phyloP scores from a whole-genome alignment of 1,140 invertebrate genomes.

The Drosophila melanica region DNA sequence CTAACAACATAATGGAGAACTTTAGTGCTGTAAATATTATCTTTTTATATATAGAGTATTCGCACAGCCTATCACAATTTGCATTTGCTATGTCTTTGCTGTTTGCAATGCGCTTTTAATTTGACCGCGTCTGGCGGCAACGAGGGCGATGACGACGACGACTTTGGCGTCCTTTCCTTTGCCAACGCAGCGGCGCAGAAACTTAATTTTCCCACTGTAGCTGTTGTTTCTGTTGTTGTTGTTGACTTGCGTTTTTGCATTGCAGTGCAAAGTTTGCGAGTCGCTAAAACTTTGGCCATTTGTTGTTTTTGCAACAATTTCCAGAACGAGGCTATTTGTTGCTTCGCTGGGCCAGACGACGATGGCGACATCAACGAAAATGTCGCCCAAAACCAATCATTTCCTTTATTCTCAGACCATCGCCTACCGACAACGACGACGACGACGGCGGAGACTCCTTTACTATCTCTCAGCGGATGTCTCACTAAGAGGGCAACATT shows the following conservation, averaged over 20 bases:
- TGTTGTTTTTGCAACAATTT: conserved; percentile 60
- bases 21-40: neutral
- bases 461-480: conserved; percentile 38
- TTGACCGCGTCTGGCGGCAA: conserved; percentile 64
- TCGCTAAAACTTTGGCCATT: conserved; percentile 71
- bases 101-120: conserved; percentile 70
- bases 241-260: conserved; percentile 67
- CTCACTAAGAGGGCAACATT: conserved; percentile 58
- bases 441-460: conserved; percentile 2
- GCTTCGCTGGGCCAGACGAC: conserved; percentile 70
- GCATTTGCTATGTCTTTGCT: neutral
- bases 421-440: neutral
- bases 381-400: conserved; percentile 71
- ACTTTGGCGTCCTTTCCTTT: conserved; percentile 55
- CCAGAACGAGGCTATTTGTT: conserved; percentile 65
- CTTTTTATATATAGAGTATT: conserved; percentile 6
- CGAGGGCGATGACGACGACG: conserved; percentile 27
- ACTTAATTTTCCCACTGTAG: conserved; percentile 62
- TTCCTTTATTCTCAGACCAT: conserved; percentile 43
- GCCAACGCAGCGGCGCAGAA: conserved; percentile 69
- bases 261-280: conserved; percentile 63
- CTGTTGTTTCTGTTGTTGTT: conserved; percentile 20
- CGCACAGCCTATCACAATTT: neutral
- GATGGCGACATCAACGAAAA: conserved; percentile 41
- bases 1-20: too few relatives aligned